phyloP scores from a whole-genome alignment of 2,113 vertebrate genomes.

The Lota lota region DNA sequence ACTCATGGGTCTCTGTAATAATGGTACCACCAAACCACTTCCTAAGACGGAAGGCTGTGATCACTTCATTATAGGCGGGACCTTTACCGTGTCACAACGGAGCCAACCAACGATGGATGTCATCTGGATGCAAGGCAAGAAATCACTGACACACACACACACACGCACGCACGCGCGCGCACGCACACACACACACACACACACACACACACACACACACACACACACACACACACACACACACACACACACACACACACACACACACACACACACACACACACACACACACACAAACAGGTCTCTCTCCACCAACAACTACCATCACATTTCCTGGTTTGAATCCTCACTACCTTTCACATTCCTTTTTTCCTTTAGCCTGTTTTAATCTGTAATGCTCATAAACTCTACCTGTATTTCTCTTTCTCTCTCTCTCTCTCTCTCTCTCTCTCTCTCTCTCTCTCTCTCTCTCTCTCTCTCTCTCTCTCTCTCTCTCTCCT shows the following conservation, averaged over 20 bases:
- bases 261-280: too few species aligned
- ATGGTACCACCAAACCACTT: conserved; percentile 12
- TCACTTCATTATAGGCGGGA: conserved; percentile 36
- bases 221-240: conserved; percentile 16
- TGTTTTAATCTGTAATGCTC: too few species aligned
- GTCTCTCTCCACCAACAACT: neutral
- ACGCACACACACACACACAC: too few species aligned
- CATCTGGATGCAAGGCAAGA: conserved; percentile 32
- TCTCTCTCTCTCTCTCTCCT: too few species aligned
- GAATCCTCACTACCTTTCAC: too few species aligned
- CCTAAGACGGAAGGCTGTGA: conserved; percentile 4
- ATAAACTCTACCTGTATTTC: too few species aligned
- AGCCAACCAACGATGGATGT: conserved; percentile 23
- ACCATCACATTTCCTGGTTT: too few species aligned
- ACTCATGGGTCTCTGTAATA: conserved; percentile 14
- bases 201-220: neutral
- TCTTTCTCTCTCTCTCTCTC: too few species aligned
- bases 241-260: conserved; percentile 23
- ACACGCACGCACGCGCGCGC: conserved; percentile 34
- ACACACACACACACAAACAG: neutral
- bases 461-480: too few species aligned
- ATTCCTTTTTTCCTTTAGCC: too few species aligned
- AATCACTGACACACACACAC: conserved; percentile 32
- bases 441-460: too few species aligned
- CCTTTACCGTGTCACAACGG: conserved; percentile 20